phyloP scores from a whole-genome alignment of 1,140 invertebrate genomes.

The Microplitis mediator region DNA sequence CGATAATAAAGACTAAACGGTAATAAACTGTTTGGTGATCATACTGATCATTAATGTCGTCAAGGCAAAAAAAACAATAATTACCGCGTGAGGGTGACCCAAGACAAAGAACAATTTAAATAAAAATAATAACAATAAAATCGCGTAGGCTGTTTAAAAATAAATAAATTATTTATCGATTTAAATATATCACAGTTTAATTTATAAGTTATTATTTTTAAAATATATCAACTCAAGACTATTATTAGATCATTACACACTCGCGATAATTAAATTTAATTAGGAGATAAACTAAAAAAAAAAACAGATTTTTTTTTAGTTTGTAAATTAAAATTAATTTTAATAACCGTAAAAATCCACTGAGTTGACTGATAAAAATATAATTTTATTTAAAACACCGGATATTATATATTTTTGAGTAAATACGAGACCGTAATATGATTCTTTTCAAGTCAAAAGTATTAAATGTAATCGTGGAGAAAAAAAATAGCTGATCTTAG shows the following conservation, averaged over 20 bases:
- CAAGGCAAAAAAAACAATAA: constrained; percentile 21
- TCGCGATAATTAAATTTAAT: too few species aligned
- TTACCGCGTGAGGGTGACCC: background rate
- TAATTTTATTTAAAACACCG: background rate
- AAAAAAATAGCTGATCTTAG: too few species aligned
- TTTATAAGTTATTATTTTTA: background rate
- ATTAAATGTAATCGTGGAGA: too few species aligned
- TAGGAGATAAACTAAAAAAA: too few species aligned
- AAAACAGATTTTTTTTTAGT: too few species aligned
- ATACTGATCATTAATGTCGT: background rate
- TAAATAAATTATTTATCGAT: background rate
- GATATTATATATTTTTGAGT: background rate
- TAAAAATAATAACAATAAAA: constrained; percentile 1
- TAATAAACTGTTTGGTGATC: background rate
- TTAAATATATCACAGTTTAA: background rate
- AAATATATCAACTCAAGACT: background rate
- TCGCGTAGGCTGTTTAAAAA: background rate
- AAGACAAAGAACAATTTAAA: background rate
- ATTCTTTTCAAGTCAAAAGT: too few species aligned
- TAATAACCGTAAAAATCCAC: background rate
- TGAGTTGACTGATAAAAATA: constrained; percentile 16
- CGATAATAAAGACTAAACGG: constrained; percentile 9
- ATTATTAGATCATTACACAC: too few species aligned
- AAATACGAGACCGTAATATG: too few species aligned
- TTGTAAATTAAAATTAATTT: background rate